These are phyloP conservation scores for Didymodactylos carnosus DNA, from an alignment of 2,888 invertebrate genomes.

Conservation along the genomic window DNA sequence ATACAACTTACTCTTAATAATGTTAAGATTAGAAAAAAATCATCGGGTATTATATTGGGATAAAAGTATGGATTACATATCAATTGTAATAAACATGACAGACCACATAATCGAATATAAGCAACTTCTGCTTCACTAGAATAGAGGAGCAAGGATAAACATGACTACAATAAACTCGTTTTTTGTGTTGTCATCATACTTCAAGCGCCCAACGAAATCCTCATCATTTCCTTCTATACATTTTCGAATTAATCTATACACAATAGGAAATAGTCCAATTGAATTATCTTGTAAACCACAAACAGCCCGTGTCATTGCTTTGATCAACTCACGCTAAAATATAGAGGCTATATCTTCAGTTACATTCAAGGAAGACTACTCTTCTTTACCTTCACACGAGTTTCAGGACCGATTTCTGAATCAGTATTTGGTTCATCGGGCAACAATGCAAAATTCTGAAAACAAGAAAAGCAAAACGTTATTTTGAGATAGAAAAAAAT, in stretches of 20 bases:
- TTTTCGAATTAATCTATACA: background rate
- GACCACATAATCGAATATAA: background rate
- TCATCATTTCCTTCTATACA: background rate
- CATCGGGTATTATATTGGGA: background rate
- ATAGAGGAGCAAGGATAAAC: too few relatives aligned
- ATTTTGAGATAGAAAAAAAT: too few relatives aligned
- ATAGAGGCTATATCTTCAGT: background rate
- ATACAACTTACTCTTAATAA: background rate
- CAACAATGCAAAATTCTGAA: background rate
- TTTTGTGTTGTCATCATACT: too few relatives aligned
- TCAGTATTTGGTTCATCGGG: background rate
- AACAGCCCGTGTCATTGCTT: background rate
- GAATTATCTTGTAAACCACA: background rate
- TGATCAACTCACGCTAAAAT: background rate
- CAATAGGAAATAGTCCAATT: background rate
- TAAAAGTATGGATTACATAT: background rate
- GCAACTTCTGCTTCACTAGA: background rate
- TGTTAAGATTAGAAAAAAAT: background rate
- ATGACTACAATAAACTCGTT: too few relatives aligned
- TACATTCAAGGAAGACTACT: background rate
- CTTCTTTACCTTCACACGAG: background rate
- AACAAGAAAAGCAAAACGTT: too few relatives aligned
- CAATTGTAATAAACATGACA: background rate
- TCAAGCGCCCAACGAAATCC: background rate
- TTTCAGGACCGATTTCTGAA: background rate